Evolutionary conservation across 2,113 vertebrate species (phyloP).

Genomic region (Chaenocephalus aceratus): DNA sequence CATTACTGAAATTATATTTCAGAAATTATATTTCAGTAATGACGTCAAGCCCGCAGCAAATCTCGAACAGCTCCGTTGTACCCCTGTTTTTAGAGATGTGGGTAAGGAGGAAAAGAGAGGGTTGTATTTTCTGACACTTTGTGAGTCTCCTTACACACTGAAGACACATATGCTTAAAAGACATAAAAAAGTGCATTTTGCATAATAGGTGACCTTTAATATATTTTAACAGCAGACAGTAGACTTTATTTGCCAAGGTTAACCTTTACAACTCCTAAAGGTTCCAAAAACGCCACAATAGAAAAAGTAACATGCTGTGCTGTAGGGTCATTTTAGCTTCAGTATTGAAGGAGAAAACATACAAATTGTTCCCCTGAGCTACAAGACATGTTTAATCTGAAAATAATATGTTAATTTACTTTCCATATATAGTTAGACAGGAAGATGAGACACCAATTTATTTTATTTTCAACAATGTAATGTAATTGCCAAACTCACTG

Average conservation of each 20-base stretch:
- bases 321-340: not conserved
- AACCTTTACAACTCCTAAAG: not conserved
- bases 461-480: not conserved
- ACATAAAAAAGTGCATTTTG: too few relatives aligned
- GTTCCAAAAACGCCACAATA: not conserved
- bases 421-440: not conserved
- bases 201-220: too few relatives aligned
- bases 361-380: not conserved
- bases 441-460: not conserved
- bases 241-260: not conserved
- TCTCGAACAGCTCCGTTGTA: too few relatives aligned
- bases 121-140: too few relatives aligned
- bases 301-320: not conserved
- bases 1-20: too few relatives aligned
- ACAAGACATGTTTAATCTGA: not conserved
- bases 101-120: too few relatives aligned
- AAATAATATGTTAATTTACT: not conserved
- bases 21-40: too few relatives aligned
- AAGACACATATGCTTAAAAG: too few relatives aligned
- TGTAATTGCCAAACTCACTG: not conserved
- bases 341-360: not conserved
- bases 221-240: not conserved
- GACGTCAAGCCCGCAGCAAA: too few relatives aligned
- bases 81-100: too few relatives aligned
- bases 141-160: too few relatives aligned